phyloP scores from a whole-genome alignment of 1,140 invertebrate genomes.

The Megalonaias nervosa region DNA sequence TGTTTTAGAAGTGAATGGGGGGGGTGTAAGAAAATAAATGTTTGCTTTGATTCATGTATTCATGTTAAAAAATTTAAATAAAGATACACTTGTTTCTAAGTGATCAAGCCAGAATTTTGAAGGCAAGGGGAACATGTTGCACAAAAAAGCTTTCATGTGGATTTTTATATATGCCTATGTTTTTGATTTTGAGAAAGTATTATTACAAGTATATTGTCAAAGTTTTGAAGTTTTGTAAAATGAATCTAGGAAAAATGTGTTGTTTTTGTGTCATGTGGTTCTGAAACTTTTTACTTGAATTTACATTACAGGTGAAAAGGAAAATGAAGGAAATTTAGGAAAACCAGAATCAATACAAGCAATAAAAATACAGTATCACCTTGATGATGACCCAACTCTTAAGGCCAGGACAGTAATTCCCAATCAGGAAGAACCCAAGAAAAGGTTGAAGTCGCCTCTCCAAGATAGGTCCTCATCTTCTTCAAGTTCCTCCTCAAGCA shows the following conservation, averaged over 20 bases:
- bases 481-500: neutral
- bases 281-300: neutral
- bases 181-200: neutral
- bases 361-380: conserved; percentile 33
- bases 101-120: neutral
- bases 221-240: neutral
- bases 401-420: conserved; percentile 25
- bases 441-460: conserved; percentile 25
- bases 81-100: too few relatives aligned
- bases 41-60: too few relatives aligned
- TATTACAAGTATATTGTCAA: neutral
- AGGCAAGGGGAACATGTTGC: neutral
- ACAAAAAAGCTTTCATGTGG: neutral
- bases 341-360: conserved; percentile 31
- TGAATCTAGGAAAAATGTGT: neutral
- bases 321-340: neutral
- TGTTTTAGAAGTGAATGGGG: too few relatives aligned
- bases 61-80: too few relatives aligned
- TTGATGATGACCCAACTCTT: conserved; percentile 31
- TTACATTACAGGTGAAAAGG: neutral
- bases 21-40: too few relatives aligned
- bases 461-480: conserved; percentile 31
- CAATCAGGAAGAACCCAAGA: conserved; percentile 12
- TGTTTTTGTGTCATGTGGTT: neutral
- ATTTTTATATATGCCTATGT: neutral